phyloP scores from a whole-genome alignment of 2,888 invertebrate species.

The Belgica antarctica region DNA sequence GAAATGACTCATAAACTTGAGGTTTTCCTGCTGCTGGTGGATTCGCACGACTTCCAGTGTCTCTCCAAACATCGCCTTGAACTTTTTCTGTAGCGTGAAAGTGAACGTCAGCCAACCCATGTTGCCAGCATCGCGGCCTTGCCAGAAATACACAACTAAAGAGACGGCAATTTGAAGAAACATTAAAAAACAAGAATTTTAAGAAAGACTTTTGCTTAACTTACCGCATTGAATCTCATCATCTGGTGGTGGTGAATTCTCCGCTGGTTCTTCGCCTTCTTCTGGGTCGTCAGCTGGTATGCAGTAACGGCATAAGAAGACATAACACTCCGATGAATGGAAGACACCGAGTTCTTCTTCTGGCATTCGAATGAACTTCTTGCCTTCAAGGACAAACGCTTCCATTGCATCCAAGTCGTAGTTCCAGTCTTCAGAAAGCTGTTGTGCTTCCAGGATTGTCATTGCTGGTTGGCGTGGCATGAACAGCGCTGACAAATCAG shows the following conservation, averaged over 20 bases:
- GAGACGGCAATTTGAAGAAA: too few species aligned
- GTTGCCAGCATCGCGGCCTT: slow-evolving; percentile 93
- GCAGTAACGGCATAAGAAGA: slow-evolving; percentile 96
- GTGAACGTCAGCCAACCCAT: slow-evolving; percentile 99
- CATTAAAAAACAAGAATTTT: too few species aligned
- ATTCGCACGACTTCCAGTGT: slow-evolving; percentile 93
- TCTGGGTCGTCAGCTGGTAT: slow-evolving; percentile 68
- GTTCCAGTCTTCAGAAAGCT: slow-evolving; percentile 89
- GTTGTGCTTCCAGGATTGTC: slow-evolving; percentile 77
- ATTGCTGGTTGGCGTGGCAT: slow-evolving; percentile 90
- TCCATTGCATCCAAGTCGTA: slow-evolving; percentile 98
- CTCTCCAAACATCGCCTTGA: slow-evolving; percentile 82
- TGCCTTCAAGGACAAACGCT: slow-evolving; percentile 92
- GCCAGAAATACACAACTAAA: slow-evolving; percentile 98
- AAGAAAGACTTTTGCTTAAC: not conserved
- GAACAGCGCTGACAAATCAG: slow-evolving; percentile 93
- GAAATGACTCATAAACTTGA: slow-evolving; percentile 98
- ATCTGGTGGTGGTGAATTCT: slow-evolving; percentile 49
- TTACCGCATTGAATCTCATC: slow-evolving; percentile 67
- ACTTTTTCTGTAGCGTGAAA: slow-evolving; percentile 90
- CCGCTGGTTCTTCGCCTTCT: slow-evolving; percentile 54
- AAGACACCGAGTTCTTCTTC: slow-evolving; percentile 90
- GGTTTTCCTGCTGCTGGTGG: slow-evolving; percentile 97
- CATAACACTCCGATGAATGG: slow-evolving; percentile 94
- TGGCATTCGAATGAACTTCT: slow-evolving; percentile 94